These are phyloP conservation scores for Grus americana DNA, from an alignment of 2,113 vertebrate species.

Conservation along the genomic window DNA sequence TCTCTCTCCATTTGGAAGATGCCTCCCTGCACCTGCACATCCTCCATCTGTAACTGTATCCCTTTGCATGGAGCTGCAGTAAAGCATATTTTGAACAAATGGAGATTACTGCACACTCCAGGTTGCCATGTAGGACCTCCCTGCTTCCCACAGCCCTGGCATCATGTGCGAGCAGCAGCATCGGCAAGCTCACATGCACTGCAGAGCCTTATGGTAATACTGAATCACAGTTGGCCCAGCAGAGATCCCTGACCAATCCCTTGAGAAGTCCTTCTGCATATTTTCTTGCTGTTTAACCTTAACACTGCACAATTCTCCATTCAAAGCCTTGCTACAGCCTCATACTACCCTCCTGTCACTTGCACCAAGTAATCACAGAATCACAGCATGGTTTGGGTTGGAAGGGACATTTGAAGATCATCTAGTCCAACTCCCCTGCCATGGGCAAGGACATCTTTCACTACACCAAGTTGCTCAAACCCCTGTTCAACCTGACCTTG, in stretches of 20 bases:
- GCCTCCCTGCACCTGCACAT: not conserved
- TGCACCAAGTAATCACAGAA: not conserved
- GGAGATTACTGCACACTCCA: not conserved
- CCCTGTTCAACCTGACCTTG: not conserved
- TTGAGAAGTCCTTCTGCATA: not conserved
- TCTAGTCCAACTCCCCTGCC: not conserved
- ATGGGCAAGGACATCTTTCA: not conserved
- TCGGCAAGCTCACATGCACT: rapidly evolving
- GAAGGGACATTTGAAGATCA: not conserved
- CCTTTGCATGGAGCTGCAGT: not conserved
- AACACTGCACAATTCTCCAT: not conserved
- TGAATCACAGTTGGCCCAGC: not conserved
- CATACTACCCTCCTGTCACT: not conserved
- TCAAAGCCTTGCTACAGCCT: not conserved
- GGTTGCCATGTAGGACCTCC: not conserved
- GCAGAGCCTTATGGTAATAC: not conserved
- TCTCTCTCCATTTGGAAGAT: not conserved
- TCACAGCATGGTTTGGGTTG: not conserved
- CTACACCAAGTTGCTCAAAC: not conserved
- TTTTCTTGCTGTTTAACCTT: not conserved
- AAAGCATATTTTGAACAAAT: not conserved
- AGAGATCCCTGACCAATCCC: not conserved
- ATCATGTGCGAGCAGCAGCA: not conserved
- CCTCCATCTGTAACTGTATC: not conserved
- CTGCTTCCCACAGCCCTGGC: not conserved